These are phyloP conservation scores for Tribolium freemani DNA, from an alignment of 2,888 invertebrate species.

Conservation along the genomic window DNA sequence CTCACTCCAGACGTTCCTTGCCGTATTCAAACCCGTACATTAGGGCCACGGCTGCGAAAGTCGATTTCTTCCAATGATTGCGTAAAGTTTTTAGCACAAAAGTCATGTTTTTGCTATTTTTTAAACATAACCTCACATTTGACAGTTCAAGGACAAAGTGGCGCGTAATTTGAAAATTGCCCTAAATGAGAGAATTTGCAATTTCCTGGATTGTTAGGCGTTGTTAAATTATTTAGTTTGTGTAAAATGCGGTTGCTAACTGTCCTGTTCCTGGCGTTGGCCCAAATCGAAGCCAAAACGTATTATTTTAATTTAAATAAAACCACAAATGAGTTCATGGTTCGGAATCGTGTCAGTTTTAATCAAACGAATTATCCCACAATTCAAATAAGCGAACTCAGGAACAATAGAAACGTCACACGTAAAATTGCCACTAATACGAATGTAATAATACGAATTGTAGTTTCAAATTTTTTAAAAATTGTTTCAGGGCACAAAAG, in stretches of 20 bases:
- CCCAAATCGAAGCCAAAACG: conserved; percentile 47
- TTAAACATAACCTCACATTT: conserved; percentile 25
- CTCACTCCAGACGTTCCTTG: conserved; percentile 82
- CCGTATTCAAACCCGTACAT: conserved; percentile 80
- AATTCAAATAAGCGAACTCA: conserved; percentile 30
- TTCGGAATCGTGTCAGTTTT: conserved; percentile 55
- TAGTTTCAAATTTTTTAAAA: conserved; percentile 1
- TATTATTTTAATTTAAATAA: conserved; percentile 59
- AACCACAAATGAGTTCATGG: conserved; percentile 55
- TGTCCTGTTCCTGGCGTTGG: neutral
- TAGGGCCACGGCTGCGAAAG: conserved; percentile 76
- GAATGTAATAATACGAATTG: conserved; percentile 3
- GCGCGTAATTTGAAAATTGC: conserved; percentile 16
- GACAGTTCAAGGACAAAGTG: neutral
- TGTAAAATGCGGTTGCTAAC: conserved; percentile 19
- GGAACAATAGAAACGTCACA: conserved; percentile 13
- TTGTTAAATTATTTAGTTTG: too few species aligned
- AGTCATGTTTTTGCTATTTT: conserved; percentile 67
- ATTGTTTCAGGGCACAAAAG: conserved; percentile 30
- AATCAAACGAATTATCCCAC: conserved; percentile 23
- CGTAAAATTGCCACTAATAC: neutral
- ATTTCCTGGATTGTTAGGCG: conserved; percentile 8
- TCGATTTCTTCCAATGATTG: conserved; percentile 92
- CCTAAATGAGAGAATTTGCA: conserved; percentile 35
- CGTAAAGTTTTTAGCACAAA: conserved; percentile 77